Evolutionary conservation across 1,140 invertebrate genomes (phyloP).

Genomic region (Leptopilina boulardi): DNA sequence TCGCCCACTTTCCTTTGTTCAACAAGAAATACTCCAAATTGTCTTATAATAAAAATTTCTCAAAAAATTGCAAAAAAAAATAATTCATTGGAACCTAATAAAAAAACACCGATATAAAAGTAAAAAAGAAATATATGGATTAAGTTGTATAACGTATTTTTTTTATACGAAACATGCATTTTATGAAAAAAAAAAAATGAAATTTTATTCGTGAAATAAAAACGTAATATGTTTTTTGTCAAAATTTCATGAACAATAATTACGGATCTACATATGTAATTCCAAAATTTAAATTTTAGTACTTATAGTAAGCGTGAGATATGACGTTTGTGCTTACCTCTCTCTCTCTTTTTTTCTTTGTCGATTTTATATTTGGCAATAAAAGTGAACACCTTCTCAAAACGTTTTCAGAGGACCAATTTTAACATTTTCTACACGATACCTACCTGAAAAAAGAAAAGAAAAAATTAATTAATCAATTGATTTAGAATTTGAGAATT

Average conservation of each 20-base stretch:
- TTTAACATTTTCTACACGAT: slow-evolving; percentile 60
- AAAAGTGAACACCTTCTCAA: slow-evolving; percentile 20
- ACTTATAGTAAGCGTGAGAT: not conserved
- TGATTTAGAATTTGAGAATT: slow-evolving; percentile 37
- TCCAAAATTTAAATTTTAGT: not conserved
- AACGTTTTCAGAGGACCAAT: slow-evolving; percentile 38
- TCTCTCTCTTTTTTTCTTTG: not conserved
- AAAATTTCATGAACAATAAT: not conserved
- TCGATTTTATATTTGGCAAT: not conserved
- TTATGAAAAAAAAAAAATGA: not conserved
- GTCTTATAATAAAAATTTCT: not conserved
- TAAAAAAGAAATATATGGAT: too few relatives aligned
- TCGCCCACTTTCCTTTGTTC: slow-evolving; percentile 24
- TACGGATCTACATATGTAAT: not conserved
- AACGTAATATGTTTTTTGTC: not conserved
- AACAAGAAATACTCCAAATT: not conserved
- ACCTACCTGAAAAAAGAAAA: slow-evolving; percentile 70
- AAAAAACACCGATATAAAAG: too few relatives aligned
- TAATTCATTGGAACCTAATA: too few relatives aligned
- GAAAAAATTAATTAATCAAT: slow-evolving; percentile 42
- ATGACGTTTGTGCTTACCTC: not conserved
- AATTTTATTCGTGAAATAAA: not conserved
- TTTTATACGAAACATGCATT: too few relatives aligned
- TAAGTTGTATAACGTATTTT: too few relatives aligned
- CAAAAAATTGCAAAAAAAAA: too few relatives aligned